Evolutionary conservation across 2,113 vertebrate species (phyloP).

Genomic region (Ictalurus furcatus): DNA sequence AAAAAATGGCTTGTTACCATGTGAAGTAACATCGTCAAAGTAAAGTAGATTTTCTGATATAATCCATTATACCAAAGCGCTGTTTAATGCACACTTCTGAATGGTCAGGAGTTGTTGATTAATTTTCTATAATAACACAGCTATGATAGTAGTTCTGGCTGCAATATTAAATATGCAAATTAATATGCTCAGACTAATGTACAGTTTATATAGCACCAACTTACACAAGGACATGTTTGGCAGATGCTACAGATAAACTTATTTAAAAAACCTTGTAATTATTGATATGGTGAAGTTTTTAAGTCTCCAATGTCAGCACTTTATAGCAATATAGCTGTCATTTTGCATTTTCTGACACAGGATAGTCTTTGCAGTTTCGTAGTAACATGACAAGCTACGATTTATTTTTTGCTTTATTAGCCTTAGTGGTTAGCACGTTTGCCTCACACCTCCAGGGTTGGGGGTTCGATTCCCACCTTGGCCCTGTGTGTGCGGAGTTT

Average conservation of each 20-base stretch:
- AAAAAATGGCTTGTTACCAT: not conserved
- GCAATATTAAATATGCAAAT: not conserved
- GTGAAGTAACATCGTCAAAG: not conserved
- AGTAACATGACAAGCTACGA: not conserved
- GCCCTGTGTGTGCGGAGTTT: too few relatives aligned
- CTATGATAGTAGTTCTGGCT: not conserved
- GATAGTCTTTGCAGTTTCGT: not conserved
- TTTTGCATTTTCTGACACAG: not conserved
- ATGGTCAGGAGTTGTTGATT: not conserved
- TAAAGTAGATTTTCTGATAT: not conserved
- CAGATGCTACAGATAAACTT: not conserved
- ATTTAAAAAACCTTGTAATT: not conserved
- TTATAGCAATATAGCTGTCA: not conserved
- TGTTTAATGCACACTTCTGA: not conserved
- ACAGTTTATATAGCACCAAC: not conserved
- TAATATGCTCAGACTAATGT: not conserved
- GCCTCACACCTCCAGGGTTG: too few relatives aligned
- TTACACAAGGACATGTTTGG: not conserved
- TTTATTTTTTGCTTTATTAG: not conserved
- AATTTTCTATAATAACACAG: not conserved
- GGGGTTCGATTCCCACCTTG: too few relatives aligned
- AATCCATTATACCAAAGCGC: not conserved
- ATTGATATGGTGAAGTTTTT: not conserved
- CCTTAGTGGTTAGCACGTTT: not conserved
- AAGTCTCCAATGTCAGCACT: not conserved